Conservation (phyloP, 2,888 invertebrate genomes). For the Trachelus troglodyta region DNA sequence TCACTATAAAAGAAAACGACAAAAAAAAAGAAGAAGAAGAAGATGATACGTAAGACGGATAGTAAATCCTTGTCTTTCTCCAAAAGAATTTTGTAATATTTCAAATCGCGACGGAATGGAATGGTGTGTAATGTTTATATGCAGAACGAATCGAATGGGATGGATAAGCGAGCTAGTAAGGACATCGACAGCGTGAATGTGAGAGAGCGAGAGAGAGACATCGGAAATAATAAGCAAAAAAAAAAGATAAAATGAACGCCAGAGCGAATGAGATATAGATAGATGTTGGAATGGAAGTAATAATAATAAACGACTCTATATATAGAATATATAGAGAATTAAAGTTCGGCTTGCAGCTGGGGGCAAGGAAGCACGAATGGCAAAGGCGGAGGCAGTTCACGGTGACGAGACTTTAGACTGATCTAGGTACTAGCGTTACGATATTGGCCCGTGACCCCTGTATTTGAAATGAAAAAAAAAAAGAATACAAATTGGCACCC, state of each 20-base stretch:
- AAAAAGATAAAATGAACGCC: not conserved
- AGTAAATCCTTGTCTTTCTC: slow-evolving; percentile 45
- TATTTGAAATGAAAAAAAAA: not conserved
- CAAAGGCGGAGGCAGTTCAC: slow-evolving; percentile 63
- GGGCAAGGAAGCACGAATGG: slow-evolving; percentile 35
- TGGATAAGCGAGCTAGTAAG: slow-evolving; percentile 21
- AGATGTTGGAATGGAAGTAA: slow-evolving; percentile 26
- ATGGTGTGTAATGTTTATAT: too few relatives aligned
- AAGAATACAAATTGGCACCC: slow-evolving; percentile 39
- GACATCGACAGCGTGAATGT: slow-evolving; percentile 3
- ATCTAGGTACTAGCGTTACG: slow-evolving; percentile 66
- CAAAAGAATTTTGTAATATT: slow-evolving; percentile 18
- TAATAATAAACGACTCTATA: slow-evolving; percentile 18
- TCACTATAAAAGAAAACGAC: slow-evolving; percentile 48
- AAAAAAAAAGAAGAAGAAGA: slow-evolving; percentile 30
- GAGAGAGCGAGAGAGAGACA: slow-evolving; percentile 5
- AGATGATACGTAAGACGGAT: slow-evolving; percentile 12
- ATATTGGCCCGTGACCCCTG: slow-evolving; percentile 24
- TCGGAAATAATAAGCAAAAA: slow-evolving; percentile 3
- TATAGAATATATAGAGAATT: slow-evolving; percentile 5
- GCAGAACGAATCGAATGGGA: not conserved
- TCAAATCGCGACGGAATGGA: too few relatives aligned
- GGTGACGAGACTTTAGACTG: slow-evolving; percentile 67
- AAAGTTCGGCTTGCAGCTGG: not conserved
- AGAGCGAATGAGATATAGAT: slow-evolving; percentile 32